A percentile compares a stretch with the other conserved stretches of the same genome.
These are phyloP conservation scores for Drosophila kurseongensis DNA, from an alignment of 1,140 invertebrate genomes.

Conservation along the genomic window DNA sequence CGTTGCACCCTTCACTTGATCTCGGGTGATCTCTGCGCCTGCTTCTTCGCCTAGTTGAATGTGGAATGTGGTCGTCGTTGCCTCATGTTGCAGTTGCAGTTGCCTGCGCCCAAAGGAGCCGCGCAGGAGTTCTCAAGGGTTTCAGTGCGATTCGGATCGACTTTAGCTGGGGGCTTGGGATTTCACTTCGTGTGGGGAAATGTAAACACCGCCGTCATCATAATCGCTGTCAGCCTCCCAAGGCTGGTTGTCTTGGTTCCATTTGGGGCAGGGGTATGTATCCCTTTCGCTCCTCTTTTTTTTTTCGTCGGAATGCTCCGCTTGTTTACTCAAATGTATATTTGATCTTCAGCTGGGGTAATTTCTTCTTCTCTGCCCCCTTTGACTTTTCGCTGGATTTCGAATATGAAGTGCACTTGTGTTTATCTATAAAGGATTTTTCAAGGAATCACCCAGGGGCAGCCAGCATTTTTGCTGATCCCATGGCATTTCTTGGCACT, in stretches of 20 bases:
- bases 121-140: constrained; percentile 79
- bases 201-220: constrained; percentile 76
- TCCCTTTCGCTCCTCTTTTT: constrained; percentile 52
- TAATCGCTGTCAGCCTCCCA: constrained; percentile 52
- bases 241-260: constrained; percentile 31
- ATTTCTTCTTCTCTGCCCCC: constrained; percentile 30
- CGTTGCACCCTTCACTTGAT: constrained; percentile 78
- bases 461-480: constrained; percentile 35
- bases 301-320: constrained; percentile 68
- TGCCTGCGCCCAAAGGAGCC: constrained; percentile 46
- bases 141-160: constrained; percentile 61
- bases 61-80: constrained; percentile 26
- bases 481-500: constrained; percentile 7
- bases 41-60: constrained; percentile 41
- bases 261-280: constrained; percentile 32
- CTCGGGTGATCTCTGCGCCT: constrained; percentile 60
- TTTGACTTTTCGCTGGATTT: constrained; percentile 7
- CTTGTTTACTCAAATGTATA: constrained; percentile 80
- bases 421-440: constrained; percentile 70
- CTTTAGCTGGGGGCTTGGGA: constrained; percentile 67
- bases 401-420: constrained; percentile 40
- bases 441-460: constrained; percentile 56
- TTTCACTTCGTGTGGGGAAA: constrained; percentile 75
- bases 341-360: constrained; percentile 64
- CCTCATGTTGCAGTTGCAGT: background rate